Conservation (phyloP, 2,888 invertebrate species). For the Ceraclea dissimilis region DNA sequence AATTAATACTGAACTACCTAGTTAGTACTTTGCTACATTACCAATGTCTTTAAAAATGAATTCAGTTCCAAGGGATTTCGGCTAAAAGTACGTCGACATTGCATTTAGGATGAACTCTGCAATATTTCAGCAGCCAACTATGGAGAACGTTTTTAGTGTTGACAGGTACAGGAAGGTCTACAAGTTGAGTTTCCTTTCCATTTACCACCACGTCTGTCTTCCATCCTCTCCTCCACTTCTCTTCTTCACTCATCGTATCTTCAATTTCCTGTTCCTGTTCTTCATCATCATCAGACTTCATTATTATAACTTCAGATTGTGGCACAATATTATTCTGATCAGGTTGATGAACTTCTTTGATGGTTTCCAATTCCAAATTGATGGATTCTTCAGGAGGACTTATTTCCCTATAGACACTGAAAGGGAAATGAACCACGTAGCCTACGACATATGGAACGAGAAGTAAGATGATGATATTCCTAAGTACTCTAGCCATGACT, state of each 20-base stretch:
- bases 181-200: conserved; percentile 10
- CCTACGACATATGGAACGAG: neutral
- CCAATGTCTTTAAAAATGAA: too few species aligned
- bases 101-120: conserved; percentile 21
- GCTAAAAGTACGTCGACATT: neutral
- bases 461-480: too few species aligned
- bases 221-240: conserved; percentile 11
- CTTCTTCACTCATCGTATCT: conserved; percentile 1
- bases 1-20: too few species aligned
- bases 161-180: neutral
- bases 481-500: too few species aligned
- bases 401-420: neutral
- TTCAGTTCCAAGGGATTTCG: neutral
- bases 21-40: too few species aligned
- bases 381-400: neutral
- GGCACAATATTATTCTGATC: neutral
- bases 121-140: conserved; percentile 18
- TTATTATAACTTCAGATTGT: neutral
- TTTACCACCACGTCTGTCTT: conserved; percentile 15
- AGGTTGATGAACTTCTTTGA: neutral
- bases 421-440: neutral
- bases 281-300: neutral
- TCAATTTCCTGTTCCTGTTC: neutral
- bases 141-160: neutral
- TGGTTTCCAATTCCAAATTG: neutral